Evolutionary conservation across 2,797 vertebrate species (phyloP), one percentile per base, ranked within the genome.

Genomic region (Myotis daubentonii): DNA sequence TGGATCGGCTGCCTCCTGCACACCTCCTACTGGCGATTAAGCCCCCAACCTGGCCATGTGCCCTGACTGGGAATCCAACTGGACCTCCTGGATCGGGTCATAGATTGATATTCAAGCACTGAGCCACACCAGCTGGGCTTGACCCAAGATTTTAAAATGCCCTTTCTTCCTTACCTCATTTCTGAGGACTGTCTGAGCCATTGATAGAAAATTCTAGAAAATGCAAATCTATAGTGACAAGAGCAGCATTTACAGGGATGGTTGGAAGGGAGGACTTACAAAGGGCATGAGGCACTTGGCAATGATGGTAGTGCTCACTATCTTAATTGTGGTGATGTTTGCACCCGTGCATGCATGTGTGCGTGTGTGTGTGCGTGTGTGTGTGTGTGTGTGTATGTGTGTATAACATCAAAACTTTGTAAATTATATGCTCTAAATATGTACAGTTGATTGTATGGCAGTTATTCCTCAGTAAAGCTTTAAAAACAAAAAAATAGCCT

Each of bases 171-270:
- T 83, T 53, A 38, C 5, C 33, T 80, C 10, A 82, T 55, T 91
- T 86, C 38, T n/a, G n/a, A 91, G 66, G 33, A 65, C 53, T 84
- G n/a, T n/a, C 71, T 44, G 65, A 79, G 57, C 28, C 16, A 57
- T 33, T 60, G 80, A 53, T 38, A 71, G 71, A 75, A 82, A 90
- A 60, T 93, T 57, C 36, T 88, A 36, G 47, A 82, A 78, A 55
- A 68, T 55, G 55, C 68, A 66, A 55, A 47, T 33, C 44, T 38
- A 4, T 10, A 72, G 76, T 44, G 51, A 72, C 36, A 80, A 75
- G 74, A 85, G 57, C 19, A 16, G 41, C 0, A 41, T 79, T 81
- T 36, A 16, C 3, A 47, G 68, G 9, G 70, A 49, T 16, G 66
- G 36, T 66, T 68, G 41, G 95, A 44, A 87, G 66, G 53, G n/a